phyloP scores from a whole-genome alignment of 2,797 vertebrate species.

The Megalops cyprinoides region DNA sequence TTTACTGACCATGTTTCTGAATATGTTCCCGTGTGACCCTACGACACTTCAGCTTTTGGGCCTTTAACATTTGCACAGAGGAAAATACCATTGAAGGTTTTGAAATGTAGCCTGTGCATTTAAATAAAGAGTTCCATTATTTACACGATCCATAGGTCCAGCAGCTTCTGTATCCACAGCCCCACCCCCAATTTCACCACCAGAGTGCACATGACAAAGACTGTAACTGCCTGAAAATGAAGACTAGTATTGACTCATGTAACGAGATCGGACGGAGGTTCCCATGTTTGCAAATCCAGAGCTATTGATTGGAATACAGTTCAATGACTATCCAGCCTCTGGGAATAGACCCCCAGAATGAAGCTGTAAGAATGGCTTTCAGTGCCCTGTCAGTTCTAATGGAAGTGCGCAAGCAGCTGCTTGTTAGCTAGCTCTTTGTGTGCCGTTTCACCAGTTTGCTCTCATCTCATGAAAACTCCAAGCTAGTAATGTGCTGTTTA shows the following conservation, averaged over 20 bases:
- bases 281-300: conserved; percentile 69
- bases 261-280: conserved; percentile 67
- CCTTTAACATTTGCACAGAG: background rate
- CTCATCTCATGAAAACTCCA: too few species aligned
- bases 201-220: conserved; percentile 48
- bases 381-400: conserved; percentile 41
- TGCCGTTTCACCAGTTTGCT: background rate
- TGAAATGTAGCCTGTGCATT: background rate
- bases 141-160: background rate
- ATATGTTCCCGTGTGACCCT: background rate
- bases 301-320: conserved; percentile 66
- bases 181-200: conserved; percentile 47
- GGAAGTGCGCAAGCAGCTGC: background rate
- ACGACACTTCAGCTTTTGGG: background rate
- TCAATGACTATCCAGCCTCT: conserved; percentile 61
- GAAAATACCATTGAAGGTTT: background rate
- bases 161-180: conserved; percentile 18
- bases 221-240: conserved; percentile 68
- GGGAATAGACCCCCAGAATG: conserved; percentile 54
- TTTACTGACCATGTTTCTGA: background rate
- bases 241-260: conserved; percentile 67
- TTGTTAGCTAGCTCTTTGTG: background rate
- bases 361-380: conserved; percentile 45
- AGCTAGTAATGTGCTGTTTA: too few species aligned
- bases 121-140: background rate